Percentiles rank a stretch among this genome's conserved stretches.
Evolutionary conservation across 2,797 vertebrate genomes (phyloP).

Genomic region (Cirrhinus molitorella): DNA sequence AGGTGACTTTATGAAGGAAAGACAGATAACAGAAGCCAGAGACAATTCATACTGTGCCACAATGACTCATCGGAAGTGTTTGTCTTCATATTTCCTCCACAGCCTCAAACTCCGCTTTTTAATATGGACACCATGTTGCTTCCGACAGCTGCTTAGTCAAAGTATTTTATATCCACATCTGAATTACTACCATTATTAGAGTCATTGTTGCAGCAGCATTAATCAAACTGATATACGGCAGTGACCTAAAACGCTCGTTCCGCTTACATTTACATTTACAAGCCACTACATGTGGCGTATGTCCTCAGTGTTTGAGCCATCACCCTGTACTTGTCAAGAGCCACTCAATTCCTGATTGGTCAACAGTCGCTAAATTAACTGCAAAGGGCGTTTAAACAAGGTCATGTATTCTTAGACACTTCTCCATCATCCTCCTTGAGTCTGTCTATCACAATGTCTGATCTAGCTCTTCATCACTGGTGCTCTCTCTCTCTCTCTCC

Average conservation of each 20-base stretch:
- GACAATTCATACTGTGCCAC: too few relatives aligned
- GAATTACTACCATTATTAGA: slow-evolving; percentile 45
- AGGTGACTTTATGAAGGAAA: background rate
- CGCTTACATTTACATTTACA: background rate
- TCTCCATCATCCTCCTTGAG: background rate
- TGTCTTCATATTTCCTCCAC: background rate
- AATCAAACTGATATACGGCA: slow-evolving; percentile 25
- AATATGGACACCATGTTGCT: slow-evolving; percentile 25
- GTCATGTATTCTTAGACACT: slow-evolving; percentile 23
- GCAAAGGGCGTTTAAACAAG: slow-evolving; percentile 15
- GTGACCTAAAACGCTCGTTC: slow-evolving; percentile 17
- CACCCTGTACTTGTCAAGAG: background rate
- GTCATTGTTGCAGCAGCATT: slow-evolving; percentile 41
- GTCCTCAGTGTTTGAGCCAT: slow-evolving; percentile 48
- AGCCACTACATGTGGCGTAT: slow-evolving; percentile 9
- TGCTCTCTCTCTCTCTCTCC: slow-evolving; percentile 32
- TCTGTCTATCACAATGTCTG: slow-evolving; percentile 29
- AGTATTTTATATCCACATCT: slow-evolving; percentile 43
- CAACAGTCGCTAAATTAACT: slow-evolving; percentile 8
- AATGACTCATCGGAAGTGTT: background rate
- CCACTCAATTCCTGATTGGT: slow-evolving; percentile 6
- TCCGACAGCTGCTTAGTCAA: slow-evolving; percentile 17
- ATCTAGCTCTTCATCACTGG: slow-evolving; percentile 1
- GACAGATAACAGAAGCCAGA: background rate
- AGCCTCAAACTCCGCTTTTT: slow-evolving; percentile 5